Percentiles rank a stretch among this genome's conserved stretches.
Conservation (phyloP, 2,113 vertebrate genomes). For the Turnix velox region DNA sequence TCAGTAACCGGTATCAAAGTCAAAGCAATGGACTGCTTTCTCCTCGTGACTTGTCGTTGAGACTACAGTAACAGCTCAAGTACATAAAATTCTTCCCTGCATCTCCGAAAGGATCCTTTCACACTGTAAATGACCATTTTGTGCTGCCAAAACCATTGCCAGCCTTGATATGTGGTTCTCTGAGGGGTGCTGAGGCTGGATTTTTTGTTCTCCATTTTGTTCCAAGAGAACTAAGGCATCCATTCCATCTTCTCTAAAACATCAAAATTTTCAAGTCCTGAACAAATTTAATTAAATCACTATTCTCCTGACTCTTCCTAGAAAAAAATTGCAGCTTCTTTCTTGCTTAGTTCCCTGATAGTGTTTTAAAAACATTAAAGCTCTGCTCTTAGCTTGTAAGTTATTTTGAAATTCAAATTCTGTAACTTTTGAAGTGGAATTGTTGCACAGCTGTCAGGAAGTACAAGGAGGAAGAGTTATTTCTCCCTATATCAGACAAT, state of each 20-base stretch:
- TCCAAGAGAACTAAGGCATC: neutral
- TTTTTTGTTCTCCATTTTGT: neutral
- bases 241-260: neutral
- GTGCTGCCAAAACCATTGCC: neutral
- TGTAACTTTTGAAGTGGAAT: slow-evolving; percentile 47
- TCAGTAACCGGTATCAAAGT: neutral
- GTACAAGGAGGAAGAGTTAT: neutral
- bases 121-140: fast-evolving
- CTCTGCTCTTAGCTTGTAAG: neutral
- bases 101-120: neutral
- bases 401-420: slow-evolving; percentile 62
- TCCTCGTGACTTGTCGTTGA: neutral
- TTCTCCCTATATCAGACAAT: slow-evolving; percentile 19
- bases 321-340: neutral
- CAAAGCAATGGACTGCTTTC: neutral
- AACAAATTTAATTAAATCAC: neutral
- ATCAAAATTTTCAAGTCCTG: neutral
- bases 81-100: neutral
- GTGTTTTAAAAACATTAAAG: slow-evolving; percentile 43
- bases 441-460: slow-evolving; percentile 45
- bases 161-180: neutral
- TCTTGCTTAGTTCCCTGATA: neutral
- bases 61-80: neutral
- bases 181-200: neutral
- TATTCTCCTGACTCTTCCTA: neutral